These are phyloP conservation scores for Lepilemur septentrionalis DNA, from an alignment of 2,797 vertebrate genomes.

Conservation along the genomic window DNA sequence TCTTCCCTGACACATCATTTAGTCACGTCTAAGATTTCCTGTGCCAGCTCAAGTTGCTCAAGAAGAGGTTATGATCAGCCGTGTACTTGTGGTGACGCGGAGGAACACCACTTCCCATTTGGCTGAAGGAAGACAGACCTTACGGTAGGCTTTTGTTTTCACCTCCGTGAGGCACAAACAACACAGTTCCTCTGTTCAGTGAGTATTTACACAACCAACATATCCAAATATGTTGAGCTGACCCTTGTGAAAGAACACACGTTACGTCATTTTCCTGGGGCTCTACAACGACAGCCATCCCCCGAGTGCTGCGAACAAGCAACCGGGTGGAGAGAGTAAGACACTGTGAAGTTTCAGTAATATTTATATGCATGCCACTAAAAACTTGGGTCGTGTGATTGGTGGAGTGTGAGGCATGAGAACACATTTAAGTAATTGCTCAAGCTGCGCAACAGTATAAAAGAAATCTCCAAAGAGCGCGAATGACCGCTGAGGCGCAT, in stretches of 20 bases:
- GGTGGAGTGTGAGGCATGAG: not conserved
- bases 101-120: slow-evolving; percentile 30
- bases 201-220: not conserved
- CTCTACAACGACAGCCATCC: not conserved
- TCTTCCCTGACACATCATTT: slow-evolving; percentile 20
- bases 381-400: not conserved
- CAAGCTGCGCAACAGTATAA: not conserved
- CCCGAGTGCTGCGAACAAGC: too few species aligned
- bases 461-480: not conserved
- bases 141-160: slow-evolving; percentile 21
- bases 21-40: slow-evolving; percentile 37
- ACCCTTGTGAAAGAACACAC: not conserved
- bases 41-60: slow-evolving; percentile 36
- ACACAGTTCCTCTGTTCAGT: not conserved
- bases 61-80: not conserved
- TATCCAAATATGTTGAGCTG: not conserved
- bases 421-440: not conserved
- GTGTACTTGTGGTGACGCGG: not conserved
- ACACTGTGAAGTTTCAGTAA: not conserved
- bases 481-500: not conserved
- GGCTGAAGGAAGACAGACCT: not conserved
- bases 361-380: not conserved
- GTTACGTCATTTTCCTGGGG: not conserved
- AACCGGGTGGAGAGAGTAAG: not conserved
- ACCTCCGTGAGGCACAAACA: not conserved